Conservation (phyloP, 2,888 invertebrate species). For the Glyphotaelius pellucidus region DNA sequence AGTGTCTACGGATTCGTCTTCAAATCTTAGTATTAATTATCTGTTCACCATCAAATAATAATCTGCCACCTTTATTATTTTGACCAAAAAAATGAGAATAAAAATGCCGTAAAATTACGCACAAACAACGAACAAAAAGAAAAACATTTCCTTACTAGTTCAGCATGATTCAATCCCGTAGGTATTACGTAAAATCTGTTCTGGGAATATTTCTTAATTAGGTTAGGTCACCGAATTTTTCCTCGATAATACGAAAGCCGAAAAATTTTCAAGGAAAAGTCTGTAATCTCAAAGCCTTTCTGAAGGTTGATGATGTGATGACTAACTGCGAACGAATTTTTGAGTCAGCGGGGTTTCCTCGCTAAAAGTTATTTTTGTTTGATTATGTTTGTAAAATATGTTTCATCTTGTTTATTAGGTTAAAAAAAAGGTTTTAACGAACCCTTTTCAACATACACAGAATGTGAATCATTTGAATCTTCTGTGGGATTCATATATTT, state of each 20-base stretch:
- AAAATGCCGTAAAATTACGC: not conserved
- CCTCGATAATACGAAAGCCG: not conserved
- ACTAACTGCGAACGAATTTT: conserved; percentile 15
- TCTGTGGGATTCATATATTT: too few species aligned
- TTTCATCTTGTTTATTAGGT: not conserved
- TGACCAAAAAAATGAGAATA: not conserved
- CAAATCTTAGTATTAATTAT: not conserved
- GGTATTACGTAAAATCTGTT: not conserved
- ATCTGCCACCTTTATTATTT: not conserved
- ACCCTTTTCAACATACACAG: too few species aligned
- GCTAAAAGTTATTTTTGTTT: not conserved
- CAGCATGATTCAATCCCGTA: not conserved
- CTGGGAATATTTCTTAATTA: conserved; percentile 2
- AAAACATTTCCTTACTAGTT: not conserved
- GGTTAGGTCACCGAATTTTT: conserved; percentile 8
- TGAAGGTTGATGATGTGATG: not conserved
- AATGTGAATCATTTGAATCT: not conserved
- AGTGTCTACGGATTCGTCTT: not conserved
- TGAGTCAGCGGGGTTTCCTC: conserved; percentile 24
- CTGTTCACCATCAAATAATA: not conserved
- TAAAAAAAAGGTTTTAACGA: not conserved
- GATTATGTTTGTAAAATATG: not conserved
- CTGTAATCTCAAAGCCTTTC: not conserved
- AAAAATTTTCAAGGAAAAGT: conserved; percentile 18
- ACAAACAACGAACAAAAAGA: not conserved